Base-by-base conservation (phyloP, 2,888 invertebrate species). In the Saturnia pavonia region DNA sequence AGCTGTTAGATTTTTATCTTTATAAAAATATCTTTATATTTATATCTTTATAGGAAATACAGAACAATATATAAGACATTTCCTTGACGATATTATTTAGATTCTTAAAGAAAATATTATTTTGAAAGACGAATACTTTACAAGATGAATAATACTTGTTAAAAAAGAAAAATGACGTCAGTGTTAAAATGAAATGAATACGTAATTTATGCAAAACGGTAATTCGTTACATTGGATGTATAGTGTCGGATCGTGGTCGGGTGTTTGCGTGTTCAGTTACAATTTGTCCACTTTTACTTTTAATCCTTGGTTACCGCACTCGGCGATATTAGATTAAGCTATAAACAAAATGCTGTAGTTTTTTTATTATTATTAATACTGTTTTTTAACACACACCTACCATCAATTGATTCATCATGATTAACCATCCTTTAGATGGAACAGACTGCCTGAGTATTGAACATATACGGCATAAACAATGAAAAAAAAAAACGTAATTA, bases 251-350 rank as follows among this genome's bases (percentile, higher is more conserved):
- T 65, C 71, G 40, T 27, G 22, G 48, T 65, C 71, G 40, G 43
- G 22, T 43, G 45, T 43, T 76, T 54, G 79, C 79, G 77, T 79
- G 77, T 65, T 71, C 48, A 34, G 4, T n/a, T 0, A 67, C 74
- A 67, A 72, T 79, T 78, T 77, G 73, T 73, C 48, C 74, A 70
- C 69, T 72, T 43, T 72, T 73, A 73, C 67, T 72, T 73, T 71
- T 34, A 70, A 67, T 22, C 70, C 67, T 70, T 70, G 40, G 60
- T 60, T 67, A 70, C 70, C 70, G 54, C 69, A 42, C 43, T 65
- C 40, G 7, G 57, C 57, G 14, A 60, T 60, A 60, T 60, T 60
- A 60, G 27, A 60, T 60, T 60, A 11, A 60, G 9, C 57, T 60
- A 27, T 60, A 27, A 25, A 27, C 19, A 27, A 27, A 60, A 25